Conservation (phyloP, 1,140 invertebrate genomes). For the Zaprionus kolodkinae region DNA sequence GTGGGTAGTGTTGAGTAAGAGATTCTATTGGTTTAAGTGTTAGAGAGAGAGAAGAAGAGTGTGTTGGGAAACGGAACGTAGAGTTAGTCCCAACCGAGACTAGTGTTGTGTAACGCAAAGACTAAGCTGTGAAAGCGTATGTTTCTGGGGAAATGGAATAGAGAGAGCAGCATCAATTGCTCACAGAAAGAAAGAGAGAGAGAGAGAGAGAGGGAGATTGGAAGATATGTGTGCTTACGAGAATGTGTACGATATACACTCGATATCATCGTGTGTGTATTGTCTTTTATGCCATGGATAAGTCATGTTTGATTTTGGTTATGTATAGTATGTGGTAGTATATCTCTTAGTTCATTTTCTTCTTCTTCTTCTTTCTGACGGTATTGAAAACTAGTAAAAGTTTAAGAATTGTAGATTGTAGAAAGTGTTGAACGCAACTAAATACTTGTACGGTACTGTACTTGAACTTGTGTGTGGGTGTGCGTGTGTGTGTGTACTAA, state of each 20-base stretch:
- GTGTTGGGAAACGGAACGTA: neutral
- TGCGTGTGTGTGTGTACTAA: neutral
- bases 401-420: neutral
- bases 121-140: neutral
- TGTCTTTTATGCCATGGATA: constrained; percentile 7
- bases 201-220: constrained; percentile 17
- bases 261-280: neutral
- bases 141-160: neutral
- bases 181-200: constrained; percentile 17
- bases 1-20: neutral
- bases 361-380: neutral
- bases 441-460: neutral
- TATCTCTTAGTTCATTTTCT: constrained; percentile 12
- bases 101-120: constrained; percentile 12
- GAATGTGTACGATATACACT: neutral
- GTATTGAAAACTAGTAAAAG: neutral
- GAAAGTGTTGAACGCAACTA: neutral
- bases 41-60: neutral
- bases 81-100: neutral
- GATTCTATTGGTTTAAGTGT: neutral
- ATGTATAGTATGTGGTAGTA: constrained; percentile 2
- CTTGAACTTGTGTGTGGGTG: neutral
- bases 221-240: constrained; percentile 4
- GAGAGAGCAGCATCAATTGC: neutral
- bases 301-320: constrained; percentile 6